phyloP scores from a whole-genome alignment of 2,113 vertebrate genomes.

The Cranoglanis bouderius region DNA sequence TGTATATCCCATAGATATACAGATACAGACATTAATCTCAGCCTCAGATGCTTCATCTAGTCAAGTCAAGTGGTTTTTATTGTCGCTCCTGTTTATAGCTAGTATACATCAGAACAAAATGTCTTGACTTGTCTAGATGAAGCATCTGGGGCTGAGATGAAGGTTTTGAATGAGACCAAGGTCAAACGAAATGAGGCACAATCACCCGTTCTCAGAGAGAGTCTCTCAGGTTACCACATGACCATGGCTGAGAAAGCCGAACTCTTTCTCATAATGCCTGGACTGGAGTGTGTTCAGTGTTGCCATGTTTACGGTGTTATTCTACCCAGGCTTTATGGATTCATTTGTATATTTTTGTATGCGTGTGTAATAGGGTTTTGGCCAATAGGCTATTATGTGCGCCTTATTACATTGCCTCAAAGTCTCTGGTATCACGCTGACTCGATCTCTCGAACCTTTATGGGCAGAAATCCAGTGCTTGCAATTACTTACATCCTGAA shows the following conservation, averaged over 20 bases:
- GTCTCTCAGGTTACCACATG: not conserved
- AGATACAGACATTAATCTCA: too few relatives aligned
- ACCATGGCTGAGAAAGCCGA: conserved; percentile 52
- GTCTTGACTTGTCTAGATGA: too few relatives aligned
- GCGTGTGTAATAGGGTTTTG: conserved; percentile 12
- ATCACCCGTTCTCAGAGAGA: not conserved
- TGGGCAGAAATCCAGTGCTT: not conserved
- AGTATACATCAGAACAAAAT: too few relatives aligned
- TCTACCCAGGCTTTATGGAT: conserved; percentile 16
- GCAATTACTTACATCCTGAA: not conserved
- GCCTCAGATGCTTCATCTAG: too few relatives aligned
- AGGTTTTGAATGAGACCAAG: not conserved
- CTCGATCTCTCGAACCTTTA: not conserved
- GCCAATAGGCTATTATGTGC: not conserved
- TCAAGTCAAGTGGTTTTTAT: too few relatives aligned
- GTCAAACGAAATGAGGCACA: not conserved
- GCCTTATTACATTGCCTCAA: conserved; percentile 12
- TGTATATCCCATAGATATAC: not conserved
- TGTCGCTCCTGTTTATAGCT: too few relatives aligned
- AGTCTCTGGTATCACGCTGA: conserved; percentile 8
- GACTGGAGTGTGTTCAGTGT: conserved; percentile 42
- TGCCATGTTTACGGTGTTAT: conserved; percentile 56
- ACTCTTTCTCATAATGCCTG: conserved; percentile 19
- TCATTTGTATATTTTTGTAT: conserved; percentile 18
- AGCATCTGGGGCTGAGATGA: not conserved